Percentiles rank a stretch among this genome's conserved stretches.
Evolutionary conservation across 2,113 vertebrate species (phyloP).

Genomic region (Camelus dromedarius): DNA sequence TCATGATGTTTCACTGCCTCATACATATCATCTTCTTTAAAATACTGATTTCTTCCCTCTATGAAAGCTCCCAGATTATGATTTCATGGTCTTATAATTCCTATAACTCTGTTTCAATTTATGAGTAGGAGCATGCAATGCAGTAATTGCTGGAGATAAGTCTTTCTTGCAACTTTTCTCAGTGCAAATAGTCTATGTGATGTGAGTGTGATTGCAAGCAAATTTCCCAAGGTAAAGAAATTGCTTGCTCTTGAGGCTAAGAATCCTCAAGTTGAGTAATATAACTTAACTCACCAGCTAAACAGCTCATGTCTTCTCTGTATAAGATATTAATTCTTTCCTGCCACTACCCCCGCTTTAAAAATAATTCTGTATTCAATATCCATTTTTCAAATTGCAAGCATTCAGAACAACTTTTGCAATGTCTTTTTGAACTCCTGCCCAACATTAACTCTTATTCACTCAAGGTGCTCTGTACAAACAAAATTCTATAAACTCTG

Average conservation of each 20-base stretch:
- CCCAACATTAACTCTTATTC: neutral
- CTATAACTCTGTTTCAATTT: neutral
- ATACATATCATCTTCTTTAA: neutral
- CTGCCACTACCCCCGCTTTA: neutral
- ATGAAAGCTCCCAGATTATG: neutral
- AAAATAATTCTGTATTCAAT: neutral
- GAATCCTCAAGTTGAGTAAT: neutral
- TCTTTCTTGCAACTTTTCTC: neutral
- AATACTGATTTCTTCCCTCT: neutral
- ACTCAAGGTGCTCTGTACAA: neutral
- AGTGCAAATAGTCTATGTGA: neutral
- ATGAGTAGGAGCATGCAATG: neutral
- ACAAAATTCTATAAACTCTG: neutral
- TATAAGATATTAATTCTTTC: neutral
- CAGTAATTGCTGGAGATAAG: neutral
- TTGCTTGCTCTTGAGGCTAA: neutral
- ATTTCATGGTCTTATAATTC: neutral
- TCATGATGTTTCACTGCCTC: neutral
- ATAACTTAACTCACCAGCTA: neutral
- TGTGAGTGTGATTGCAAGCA: neutral
- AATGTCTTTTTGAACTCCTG: neutral
- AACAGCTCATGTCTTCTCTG: neutral
- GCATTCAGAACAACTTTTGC: neutral
- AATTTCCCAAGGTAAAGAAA: slow-evolving; percentile 7
- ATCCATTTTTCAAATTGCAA: neutral